Evolutionary conservation across 2,888 invertebrate species (phyloP).

Genomic region (Apamea crenata): DNA sequence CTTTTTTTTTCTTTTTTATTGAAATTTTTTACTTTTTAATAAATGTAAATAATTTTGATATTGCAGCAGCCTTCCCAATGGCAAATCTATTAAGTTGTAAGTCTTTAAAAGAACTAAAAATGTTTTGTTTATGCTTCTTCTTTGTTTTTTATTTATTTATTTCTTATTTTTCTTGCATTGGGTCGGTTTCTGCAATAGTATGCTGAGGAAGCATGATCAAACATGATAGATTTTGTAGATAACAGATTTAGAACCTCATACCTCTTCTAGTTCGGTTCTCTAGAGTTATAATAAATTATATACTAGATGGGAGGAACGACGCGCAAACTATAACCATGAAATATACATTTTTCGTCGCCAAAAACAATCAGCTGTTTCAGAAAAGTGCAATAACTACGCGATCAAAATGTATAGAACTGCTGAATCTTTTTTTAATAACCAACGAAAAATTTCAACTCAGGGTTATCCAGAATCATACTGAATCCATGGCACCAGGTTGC

Average conservation of each 20-base stretch:
- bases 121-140: slow-evolving; percentile 68
- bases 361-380: no score
- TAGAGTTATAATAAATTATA: not conserved
- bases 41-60: slow-evolving; percentile 58
- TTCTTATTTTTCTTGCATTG: slow-evolving; percentile 45
- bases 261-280: not conserved
- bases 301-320: no score
- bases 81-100: slow-evolving; percentile 66
- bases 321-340: no score
- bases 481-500: no score
- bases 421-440: no score
- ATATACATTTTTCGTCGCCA: no score
- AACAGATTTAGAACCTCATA: not conserved
- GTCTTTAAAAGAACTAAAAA: slow-evolving; percentile 26
- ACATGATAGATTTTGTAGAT: not conserved
- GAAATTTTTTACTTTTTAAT: not conserved
- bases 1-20: no score
- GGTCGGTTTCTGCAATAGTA: slow-evolving; percentile 76
- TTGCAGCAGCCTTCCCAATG: slow-evolving; percentile 80
- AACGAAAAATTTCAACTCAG: no score
- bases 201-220: slow-evolving; percentile 69
- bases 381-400: no score
- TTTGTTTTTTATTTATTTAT: not conserved
- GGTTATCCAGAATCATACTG: no score
- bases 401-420: no score